Base-by-base conservation (phyloP, 2,797 vertebrate species). In the Hydrocynus forskahlii region DNA sequence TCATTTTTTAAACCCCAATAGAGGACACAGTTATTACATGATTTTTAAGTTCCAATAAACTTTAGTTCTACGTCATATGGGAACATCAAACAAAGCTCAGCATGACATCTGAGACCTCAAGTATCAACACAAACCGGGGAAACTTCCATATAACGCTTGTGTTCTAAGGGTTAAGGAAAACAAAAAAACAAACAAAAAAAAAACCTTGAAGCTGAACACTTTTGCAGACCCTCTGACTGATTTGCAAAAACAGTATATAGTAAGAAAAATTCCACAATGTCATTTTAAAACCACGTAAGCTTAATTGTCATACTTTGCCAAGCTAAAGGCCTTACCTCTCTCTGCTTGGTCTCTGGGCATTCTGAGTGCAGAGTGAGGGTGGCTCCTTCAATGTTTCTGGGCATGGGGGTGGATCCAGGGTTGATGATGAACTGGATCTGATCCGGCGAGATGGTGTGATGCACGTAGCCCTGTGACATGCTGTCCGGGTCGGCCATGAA, bases 341-440 rank as follows among this genome's bases (percentile, higher is more conserved):
- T 96, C 38, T 95, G 94, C 88, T 97, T 99, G 14, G 98, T 99
- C 91, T 99, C 96, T 3, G 98, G 98, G 88, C 98, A 99, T 92
- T 99, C 97, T 0, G 98, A 99, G 86, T 99, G 98, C 74, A 99
- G 88, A 9, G 98, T 99, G 75, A 99, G 96, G 0, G 98, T 99
- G 38, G 98, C 98, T 77, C 98, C 98, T 90, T 99, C 98, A 0
- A 99, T 99, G 89, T 99, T 99, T 67, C 98, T 95, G 0, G 98
- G 98, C 98, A 99, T 99, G 8, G 96, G 97, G 0, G 97, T 99
- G n/a, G 97, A 99, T 23, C 98, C 98, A 38, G 98, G 98, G 92
- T 99, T 99, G 88, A 99, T 99, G 1, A 97, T 99, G 83, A 99
- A 94, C 82, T 99, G 97, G 78, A 99, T 99, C 93, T 99, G 98